These are phyloP conservation scores for Manacus vitellinus DNA, from an alignment of 2,113 vertebrate genomes.

Conservation along the genomic window DNA sequence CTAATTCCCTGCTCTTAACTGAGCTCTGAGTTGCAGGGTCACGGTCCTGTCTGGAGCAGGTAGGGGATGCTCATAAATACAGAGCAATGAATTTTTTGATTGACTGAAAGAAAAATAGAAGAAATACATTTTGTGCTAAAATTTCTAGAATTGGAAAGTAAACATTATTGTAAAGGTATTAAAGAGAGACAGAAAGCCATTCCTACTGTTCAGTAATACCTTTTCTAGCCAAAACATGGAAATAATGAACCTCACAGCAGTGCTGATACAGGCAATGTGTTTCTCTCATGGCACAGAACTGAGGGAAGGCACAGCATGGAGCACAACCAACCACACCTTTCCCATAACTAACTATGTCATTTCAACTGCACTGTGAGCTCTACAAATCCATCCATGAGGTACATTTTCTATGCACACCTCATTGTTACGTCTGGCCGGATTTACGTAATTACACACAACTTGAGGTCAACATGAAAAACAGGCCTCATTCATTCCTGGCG, in stretches of 20 bases:
- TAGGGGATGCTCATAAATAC: not conserved
- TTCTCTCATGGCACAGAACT: not conserved
- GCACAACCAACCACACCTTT: not conserved
- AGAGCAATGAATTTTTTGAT: not conserved
- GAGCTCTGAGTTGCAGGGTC: not conserved
- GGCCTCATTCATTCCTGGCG: slow-evolving; percentile 4
- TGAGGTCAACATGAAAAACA: slow-evolving; percentile 54
- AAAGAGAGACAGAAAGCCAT: not conserved
- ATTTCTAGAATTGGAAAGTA: not conserved
- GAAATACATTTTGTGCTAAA: not conserved
- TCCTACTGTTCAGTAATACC: not conserved
- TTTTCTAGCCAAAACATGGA: not conserved
- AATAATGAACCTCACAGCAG: not conserved
- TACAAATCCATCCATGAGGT: not conserved
- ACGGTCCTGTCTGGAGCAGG: fast-evolving
- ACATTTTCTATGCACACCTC: slow-evolving; percentile 11
- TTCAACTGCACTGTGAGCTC: slow-evolving; percentile 8
- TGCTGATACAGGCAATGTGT: not conserved
- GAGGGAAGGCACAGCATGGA: not conserved
- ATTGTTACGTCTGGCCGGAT: slow-evolving; percentile 39
- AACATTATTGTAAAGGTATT: not conserved
- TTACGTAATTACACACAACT: slow-evolving; percentile 27
- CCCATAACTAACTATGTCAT: slow-evolving; percentile 39
- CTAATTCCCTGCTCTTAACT: not conserved
- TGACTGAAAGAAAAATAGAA: not conserved